A percentile compares a stretch with the other conserved stretches of the same genome.
Conservation (phyloP, 2,888 invertebrate species). For the Parascotia fuliginaria region DNA sequence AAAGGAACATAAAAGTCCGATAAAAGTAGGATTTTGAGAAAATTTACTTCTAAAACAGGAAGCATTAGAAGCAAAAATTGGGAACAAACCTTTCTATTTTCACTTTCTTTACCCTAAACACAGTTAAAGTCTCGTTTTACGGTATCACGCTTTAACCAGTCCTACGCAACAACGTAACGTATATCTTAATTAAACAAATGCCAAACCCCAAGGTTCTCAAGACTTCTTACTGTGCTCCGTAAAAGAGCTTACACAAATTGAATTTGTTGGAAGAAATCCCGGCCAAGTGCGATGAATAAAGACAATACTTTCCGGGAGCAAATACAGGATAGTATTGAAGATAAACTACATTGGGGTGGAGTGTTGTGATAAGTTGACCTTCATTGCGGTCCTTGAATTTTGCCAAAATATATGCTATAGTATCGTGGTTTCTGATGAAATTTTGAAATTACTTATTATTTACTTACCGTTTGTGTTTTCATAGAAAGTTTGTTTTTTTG, state of each 20-base stretch:
- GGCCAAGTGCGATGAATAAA: constrained; percentile 42
- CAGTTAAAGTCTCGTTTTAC: constrained; percentile 20
- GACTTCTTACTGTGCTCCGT: constrained; percentile 30
- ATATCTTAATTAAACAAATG: constrained; percentile 47
- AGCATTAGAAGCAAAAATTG: background rate
- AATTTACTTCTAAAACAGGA: constrained; percentile 6
- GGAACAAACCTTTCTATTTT: constrained; percentile 10
- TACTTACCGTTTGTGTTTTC: too few relatives aligned
- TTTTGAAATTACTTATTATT: background rate
- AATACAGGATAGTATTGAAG: constrained; percentile 32
- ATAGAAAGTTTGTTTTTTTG: background rate
- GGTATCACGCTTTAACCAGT: constrained; percentile 30
- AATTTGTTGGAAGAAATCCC: constrained; percentile 51
- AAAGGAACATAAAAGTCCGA: constrained; percentile 7
- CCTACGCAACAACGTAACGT: constrained; percentile 32
- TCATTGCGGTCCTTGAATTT: constrained; percentile 16
- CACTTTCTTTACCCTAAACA: constrained; percentile 19
- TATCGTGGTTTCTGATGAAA: constrained; percentile 1
- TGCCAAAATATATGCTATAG: constrained; percentile 8
- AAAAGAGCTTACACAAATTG: constrained; percentile 56
- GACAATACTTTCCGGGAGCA: constrained; percentile 33
- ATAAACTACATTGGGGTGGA: constrained; percentile 34
- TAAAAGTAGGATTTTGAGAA: constrained; percentile 1
- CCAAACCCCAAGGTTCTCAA: constrained; percentile 31
- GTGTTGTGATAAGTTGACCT: constrained; percentile 39